Evolutionary conservation across 2,888 invertebrate genomes (phyloP), one percentile per base, ranked within the genome.

Genomic region (Pantelozetes paolii): DNA sequence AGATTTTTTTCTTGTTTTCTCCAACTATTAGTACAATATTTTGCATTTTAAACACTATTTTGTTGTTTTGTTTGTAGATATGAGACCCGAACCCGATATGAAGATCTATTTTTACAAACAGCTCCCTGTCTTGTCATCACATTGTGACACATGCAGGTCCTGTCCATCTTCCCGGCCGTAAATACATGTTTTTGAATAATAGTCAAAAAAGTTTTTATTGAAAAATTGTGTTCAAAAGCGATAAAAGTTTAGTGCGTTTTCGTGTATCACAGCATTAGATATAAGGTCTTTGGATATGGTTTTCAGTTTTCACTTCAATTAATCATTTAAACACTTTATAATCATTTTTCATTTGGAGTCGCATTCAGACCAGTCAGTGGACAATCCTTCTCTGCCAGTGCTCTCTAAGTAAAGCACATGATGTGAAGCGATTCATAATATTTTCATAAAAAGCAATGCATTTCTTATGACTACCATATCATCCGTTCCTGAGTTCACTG

Each of bases 61-160:
- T 2, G 54, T 48, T 57, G 6, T 62, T 32, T 18, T 62, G 18
- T 62, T 5, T 32, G 28, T 15, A 5, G 32, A n/a, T n/a, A 11
- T 32, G 62, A 62, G 5, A 62, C 15, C 5, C 32, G 5, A 18
- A 28, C 1, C 32, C 9, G 62, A 62, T 62, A 28, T 62, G 62
- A 32, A 62, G n/a, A 62, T 62, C 62, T 62, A 54, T 20, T 54
- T 23, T 54, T 62, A 32, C 62, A 32, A 62, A 62, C 62, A 62
- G 57, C 62, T 62, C 32, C 62, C 32, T 62, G 62, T 62, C 62
- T 62, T 62, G 62, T 62, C 62, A 62, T 62, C 62, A 32, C 62
- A 62, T 62, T 62, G 9, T 62, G 32, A 62, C 62, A 28, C 62
- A 62, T 62, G 62, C 62, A 30, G 62, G 62, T 62, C 62, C 62